Evolutionary conservation across 2,113 vertebrate species (phyloP).

Genomic region (Bucco capensis): DNA sequence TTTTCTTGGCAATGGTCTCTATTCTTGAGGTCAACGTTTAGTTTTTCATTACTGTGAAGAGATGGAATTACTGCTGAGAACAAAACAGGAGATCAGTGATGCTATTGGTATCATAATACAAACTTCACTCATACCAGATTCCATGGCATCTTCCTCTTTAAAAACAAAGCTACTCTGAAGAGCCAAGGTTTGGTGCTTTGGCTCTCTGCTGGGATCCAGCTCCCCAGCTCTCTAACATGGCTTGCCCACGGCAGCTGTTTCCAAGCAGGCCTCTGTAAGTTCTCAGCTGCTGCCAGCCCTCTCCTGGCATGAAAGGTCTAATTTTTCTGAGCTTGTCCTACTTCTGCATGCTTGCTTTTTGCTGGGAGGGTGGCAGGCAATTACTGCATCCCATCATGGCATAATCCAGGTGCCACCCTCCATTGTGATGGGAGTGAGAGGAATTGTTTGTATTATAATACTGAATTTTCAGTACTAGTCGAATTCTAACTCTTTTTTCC

Average conservation of each 20-base stretch:
- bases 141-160: not conserved
- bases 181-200: not conserved
- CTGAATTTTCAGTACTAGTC: constrained; percentile 13
- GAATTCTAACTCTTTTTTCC: not conserved
- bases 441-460: constrained; percentile 61
- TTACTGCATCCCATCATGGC: not conserved
- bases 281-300: not conserved
- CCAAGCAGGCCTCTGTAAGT: not conserved
- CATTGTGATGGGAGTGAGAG: not conserved
- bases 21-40: not conserved
- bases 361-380: not conserved
- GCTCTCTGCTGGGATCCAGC: not conserved
- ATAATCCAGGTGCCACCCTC: not conserved
- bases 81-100: constrained; percentile 37
- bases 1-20: constrained; percentile 11
- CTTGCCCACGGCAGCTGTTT: not conserved
- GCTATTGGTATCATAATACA: constrained; percentile 67
- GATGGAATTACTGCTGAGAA: not conserved
- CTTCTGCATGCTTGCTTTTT: not conserved
- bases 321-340: not conserved
- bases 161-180: not conserved
- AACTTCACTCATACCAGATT: constrained; percentile 1
- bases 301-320: not conserved
- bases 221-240: not conserved
- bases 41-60: not conserved